Conservation (phyloP, 2,888 invertebrate species). For the Eustalomyia histrio region DNA sequence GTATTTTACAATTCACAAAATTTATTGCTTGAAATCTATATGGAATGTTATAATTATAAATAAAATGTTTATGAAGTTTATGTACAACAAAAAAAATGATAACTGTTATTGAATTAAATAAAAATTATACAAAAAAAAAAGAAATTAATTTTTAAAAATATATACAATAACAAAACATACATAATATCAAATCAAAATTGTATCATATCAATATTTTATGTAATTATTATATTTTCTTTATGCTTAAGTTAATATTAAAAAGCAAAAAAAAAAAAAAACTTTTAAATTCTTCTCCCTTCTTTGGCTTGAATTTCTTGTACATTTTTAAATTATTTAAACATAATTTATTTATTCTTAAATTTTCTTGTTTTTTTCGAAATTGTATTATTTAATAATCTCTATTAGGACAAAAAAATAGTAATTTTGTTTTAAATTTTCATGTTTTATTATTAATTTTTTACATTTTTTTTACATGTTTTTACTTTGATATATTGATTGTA, state of each 20-base stretch:
- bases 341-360: background rate
- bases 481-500: slow-evolving; percentile 17
- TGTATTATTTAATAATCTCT: background rate
- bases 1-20: background rate
- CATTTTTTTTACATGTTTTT: slow-evolving; percentile 7
- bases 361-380: background rate
- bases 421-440: slow-evolving; percentile 6
- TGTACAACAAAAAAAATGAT: slow-evolving; percentile 10
- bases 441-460: slow-evolving; percentile 16
- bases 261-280: slow-evolving; percentile 16
- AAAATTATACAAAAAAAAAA: slow-evolving; percentile 22
- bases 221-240: slow-evolving; percentile 34
- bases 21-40: slow-evolving; percentile 49
- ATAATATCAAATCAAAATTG: slow-evolving; percentile 28
- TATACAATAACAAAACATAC: background rate
- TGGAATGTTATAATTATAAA: slow-evolving; percentile 55
- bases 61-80: slow-evolving; percentile 38
- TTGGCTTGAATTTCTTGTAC: slow-evolving; percentile 23
- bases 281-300: background rate
- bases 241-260: slow-evolving; percentile 17
- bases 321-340: slow-evolving; percentile 4
- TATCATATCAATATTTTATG: slow-evolving; percentile 57
- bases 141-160: slow-evolving; percentile 9
- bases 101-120: slow-evolving; percentile 23
- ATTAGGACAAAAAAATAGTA: background rate